Base-by-base conservation (phyloP, 2,113 vertebrate genomes). In the Nesogale talazaci region DNA sequence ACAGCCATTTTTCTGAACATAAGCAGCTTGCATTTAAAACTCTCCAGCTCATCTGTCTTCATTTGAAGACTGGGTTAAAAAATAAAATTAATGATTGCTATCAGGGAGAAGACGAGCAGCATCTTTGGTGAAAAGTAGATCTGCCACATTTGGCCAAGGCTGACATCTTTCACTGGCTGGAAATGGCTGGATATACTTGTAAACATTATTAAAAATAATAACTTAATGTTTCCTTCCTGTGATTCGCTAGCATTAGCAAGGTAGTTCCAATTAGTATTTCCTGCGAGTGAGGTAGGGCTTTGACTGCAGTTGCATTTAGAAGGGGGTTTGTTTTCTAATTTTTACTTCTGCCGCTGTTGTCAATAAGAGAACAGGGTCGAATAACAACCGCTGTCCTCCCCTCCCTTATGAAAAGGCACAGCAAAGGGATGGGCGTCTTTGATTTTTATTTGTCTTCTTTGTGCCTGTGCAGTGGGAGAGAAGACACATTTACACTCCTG, bases 201-300 rank as follows among this genome's bases (percentile, higher is more conserved):
- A 99, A 99, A 99, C 98, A 99, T 99, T 99, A 99, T 99, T 99
- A 99, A 99, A 99, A 99, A 99, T 98, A 99, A 99, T 99, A 99
- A 98, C 98, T 98, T 98, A 98, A 99, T 98, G 98, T 98, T 99
- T 99, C 98, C 98, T 98, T 98, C 98, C 98, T 98, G 98, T 98
- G 98, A 98, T 98, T 98, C 97, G 97, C 98, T 96, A 97, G 97
- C 98, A 98, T 98, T 98, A 98, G 98, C 98, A 98, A 98, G 98
- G 98, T 98, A 98, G 98, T 98, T 98, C 98, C 98, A 98, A 98
- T 99, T 99, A 99, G 98, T 97, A 98, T 98, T 98, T 98, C 98
- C 98, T 98, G 97, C 94, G 97, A 98, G 98, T 94, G 96, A 98
- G 97, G 97, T 97, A 97, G 97, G 98, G 95, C 98, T 97, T 98